These are phyloP conservation scores for Muscicapa striata DNA, from an alignment of 2,797 vertebrate species.

Conservation along the genomic window DNA sequence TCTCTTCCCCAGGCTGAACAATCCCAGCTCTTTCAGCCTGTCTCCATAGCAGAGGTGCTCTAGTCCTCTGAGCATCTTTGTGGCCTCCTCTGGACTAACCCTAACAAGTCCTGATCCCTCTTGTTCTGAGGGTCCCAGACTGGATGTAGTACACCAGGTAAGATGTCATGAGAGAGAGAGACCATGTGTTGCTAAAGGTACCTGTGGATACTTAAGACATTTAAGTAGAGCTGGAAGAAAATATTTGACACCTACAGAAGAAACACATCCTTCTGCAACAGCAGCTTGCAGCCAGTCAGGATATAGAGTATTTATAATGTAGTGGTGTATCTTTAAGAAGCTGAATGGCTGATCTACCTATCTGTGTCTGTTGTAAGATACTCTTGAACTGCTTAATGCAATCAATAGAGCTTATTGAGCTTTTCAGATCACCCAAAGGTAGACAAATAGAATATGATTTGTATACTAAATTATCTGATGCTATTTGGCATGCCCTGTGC, in stretches of 20 bases:
- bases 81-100: not conserved
- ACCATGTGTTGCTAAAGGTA: not conserved
- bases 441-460: not conserved
- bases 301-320: not conserved
- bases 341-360: not conserved
- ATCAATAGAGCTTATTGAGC: not conserved
- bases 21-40: not conserved
- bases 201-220: not conserved
- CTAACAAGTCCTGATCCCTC: not conserved
- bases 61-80: not conserved
- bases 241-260: not conserved
- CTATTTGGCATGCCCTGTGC: not conserved
- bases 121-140: not conserved
- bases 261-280: not conserved
- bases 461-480: not conserved
- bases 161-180: not conserved
- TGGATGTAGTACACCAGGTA: accelerated
- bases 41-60: not conserved
- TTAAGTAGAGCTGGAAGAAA: not conserved
- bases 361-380: not conserved
- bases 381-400: not conserved
- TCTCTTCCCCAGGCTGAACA: not conserved
- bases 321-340: not conserved
- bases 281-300: not conserved
- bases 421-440: not conserved